These are phyloP conservation scores for Synaphobranchus kaupii DNA, from an alignment of 2,797 vertebrate species.

Conservation along the genomic window DNA sequence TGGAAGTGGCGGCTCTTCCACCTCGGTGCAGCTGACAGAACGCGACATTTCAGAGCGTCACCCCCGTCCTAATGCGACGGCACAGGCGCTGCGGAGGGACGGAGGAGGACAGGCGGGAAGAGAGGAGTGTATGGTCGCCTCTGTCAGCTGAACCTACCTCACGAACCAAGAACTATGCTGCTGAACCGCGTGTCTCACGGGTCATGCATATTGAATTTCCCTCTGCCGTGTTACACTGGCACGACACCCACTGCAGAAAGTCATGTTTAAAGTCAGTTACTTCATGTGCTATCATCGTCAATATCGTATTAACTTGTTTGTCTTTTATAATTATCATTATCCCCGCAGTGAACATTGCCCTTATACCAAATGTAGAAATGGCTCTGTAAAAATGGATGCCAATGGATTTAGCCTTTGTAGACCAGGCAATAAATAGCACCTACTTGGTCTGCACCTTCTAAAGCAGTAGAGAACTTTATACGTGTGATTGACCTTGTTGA, in stretches of 20 bases:
- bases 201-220: not conserved
- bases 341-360: not conserved
- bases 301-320: not conserved
- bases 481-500: not conserved
- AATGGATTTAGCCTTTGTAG: not conserved
- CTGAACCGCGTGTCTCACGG: not conserved
- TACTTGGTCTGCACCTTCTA: not conserved
- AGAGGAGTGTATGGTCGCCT: not conserved
- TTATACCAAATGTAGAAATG: not conserved
- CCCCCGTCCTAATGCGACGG: not conserved
- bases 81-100: not conserved
- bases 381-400: not conserved
- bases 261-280: not conserved
- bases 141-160: not conserved
- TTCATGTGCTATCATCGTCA: not conserved
- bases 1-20: constrained; percentile 5
- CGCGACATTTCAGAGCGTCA: not conserved
- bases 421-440: not conserved
- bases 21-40: constrained; percentile 24
- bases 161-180: not conserved
- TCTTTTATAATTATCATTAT: not conserved
- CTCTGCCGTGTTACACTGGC: not conserved
- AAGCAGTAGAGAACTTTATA: not conserved
- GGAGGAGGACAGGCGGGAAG: not conserved
- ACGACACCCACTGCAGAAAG: not conserved